phyloP scores from a whole-genome alignment of 92 coral and sea anemone species.

The Phymanthus crucifer region DNA sequence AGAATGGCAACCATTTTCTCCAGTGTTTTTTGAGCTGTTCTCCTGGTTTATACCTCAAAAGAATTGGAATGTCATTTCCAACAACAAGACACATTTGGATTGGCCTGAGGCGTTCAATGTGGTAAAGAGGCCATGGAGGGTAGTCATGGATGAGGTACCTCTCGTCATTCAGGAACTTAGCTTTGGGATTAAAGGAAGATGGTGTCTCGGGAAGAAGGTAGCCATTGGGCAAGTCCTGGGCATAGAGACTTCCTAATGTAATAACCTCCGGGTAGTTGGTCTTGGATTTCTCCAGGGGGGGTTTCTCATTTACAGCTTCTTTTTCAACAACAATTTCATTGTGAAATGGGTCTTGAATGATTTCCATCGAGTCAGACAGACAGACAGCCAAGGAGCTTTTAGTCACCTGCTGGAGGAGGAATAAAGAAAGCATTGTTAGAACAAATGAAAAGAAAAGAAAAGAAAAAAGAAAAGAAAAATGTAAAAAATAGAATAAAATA shows the following conservation, averaged over 20 bases:
- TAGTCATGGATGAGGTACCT: constrained; percentile 64
- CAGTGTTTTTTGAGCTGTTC: constrained; percentile 57
- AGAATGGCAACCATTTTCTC: constrained; percentile 75
- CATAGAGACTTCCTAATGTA: constrained; percentile 64
- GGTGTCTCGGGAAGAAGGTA: constrained; percentile 74
- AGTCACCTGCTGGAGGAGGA: background rate
- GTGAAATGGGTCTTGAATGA: background rate
- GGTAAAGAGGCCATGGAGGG: constrained; percentile 43
- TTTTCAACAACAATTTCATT: background rate
- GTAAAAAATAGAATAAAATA: too few species aligned
- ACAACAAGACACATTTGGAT: constrained; percentile 69
- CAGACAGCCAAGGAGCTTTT: background rate
- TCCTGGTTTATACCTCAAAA: constrained; percentile 38
- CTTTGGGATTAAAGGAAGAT: constrained; percentile 65
- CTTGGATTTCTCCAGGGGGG: background rate
- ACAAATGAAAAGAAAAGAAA: background rate
- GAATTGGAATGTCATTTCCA: constrained; percentile 72
- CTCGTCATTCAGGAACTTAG: constrained; percentile 65
- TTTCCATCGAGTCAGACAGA: background rate
- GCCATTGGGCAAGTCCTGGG: constrained; percentile 69
- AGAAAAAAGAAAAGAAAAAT: too few species aligned
- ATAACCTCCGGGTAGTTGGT: constrained; percentile 39
- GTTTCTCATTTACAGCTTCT: background rate
- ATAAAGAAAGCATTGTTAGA: background rate
- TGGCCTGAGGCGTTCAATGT: constrained; percentile 52